Evolutionary conservation across 2,113 vertebrate species (phyloP).

Genomic region (Megaceryle torquata): DNA sequence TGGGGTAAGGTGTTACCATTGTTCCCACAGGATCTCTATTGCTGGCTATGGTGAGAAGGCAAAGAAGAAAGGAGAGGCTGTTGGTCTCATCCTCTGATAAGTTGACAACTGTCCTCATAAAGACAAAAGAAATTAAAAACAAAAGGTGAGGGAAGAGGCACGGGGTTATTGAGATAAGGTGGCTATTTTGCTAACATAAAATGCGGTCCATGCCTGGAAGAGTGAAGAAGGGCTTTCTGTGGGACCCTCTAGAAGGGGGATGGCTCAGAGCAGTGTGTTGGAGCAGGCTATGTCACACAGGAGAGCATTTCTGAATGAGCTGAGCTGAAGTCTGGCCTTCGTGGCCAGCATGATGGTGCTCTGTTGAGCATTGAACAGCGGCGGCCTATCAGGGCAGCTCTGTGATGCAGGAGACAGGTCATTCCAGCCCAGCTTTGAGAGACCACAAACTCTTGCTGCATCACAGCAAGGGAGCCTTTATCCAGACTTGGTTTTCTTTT

Average conservation of each 20-base stretch:
- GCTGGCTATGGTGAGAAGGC: neutral
- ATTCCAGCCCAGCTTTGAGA: neutral
- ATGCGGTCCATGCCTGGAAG: neutral
- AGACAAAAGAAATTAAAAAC: neutral
- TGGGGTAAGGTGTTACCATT: neutral
- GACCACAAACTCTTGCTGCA: neutral
- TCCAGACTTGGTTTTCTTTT: neutral
- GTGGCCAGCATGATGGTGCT: neutral
- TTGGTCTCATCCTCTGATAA: neutral
- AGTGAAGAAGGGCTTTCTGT: neutral
- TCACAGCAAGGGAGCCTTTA: neutral
- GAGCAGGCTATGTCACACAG: neutral
- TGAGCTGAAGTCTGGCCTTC: neutral
- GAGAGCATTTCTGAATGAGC: neutral
- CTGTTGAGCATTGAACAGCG: neutral
- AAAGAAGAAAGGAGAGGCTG: neutral
- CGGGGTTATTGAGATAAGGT: neutral
- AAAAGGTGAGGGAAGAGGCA: neutral
- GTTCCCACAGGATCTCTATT: neutral
- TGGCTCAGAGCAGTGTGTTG: neutral
- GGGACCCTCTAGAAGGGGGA: neutral
- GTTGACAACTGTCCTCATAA: neutral
- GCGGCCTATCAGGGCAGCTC: neutral
- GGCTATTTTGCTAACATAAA: neutral
- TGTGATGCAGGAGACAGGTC: neutral